A percentile compares a stretch with the other conserved stretches of the same genome.
Conservation (phyloP, 2,888 invertebrate genomes). For the Drosophila ustulata region DNA sequence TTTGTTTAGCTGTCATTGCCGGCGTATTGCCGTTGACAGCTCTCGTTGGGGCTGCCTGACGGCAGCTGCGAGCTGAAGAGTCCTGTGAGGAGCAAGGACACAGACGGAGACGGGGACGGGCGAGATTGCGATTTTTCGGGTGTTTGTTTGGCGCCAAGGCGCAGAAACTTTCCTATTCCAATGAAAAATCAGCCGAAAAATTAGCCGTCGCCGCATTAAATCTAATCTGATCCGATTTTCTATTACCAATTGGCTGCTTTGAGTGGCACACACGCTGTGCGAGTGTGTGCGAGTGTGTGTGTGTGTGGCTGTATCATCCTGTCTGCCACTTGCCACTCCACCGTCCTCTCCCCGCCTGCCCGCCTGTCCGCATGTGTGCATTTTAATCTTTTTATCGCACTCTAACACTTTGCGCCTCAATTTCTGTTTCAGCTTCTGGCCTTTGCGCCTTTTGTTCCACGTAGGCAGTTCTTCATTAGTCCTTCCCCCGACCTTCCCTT, state of each 20-base stretch:
- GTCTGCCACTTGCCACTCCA: constrained; percentile 10
- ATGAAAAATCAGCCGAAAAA: constrained; percentile 74
- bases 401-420: constrained; percentile 70
- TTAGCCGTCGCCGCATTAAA: constrained; percentile 78
- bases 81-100: neutral
- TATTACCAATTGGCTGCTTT: constrained; percentile 72
- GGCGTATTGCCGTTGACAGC: constrained; percentile 77
- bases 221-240: constrained; percentile 80
- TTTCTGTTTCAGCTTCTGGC: constrained; percentile 44
- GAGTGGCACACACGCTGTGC: constrained; percentile 33
- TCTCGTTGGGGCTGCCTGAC: constrained; percentile 36
- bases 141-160: constrained; percentile 59
- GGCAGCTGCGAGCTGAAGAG: neutral
- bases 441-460: constrained; percentile 68
- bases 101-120: constrained; percentile 3
- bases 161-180: constrained; percentile 42
- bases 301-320: constrained; percentile 25
- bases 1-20: constrained; percentile 80
- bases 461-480: constrained; percentile 59
- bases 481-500: neutral
- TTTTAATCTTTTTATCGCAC: constrained; percentile 79
- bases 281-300: constrained; percentile 11
- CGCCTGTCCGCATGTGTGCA: constrained; percentile 50
- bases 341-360: constrained; percentile 1
- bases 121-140: constrained; percentile 5